Evolutionary conservation across 2,113 vertebrate species (phyloP), one percentile per base, ranked within the genome.

Genomic region (Mastomys natalensis): DNA sequence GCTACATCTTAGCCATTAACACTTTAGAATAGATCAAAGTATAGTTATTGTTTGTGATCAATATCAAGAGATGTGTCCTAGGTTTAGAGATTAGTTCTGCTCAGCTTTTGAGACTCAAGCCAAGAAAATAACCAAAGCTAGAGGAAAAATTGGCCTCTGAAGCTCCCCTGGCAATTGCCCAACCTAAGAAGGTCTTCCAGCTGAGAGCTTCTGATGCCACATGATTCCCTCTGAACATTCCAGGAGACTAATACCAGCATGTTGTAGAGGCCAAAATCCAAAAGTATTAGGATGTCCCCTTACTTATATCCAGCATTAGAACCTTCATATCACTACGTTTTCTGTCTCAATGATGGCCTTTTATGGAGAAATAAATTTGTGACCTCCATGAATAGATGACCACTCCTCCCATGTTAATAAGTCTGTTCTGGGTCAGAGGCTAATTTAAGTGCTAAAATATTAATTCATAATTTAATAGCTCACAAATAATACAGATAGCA

Each of bases 1-100:
- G 43, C 40, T 34, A 34, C 62, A 48, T 48, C 84, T 48, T 48
- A 66, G 60, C 62, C 29, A 34, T 48, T 48, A 34, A 7, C 26
- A 76, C 74, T 89, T 66, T 77, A 76, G 93, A 82, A 84, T 16
- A 84, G 58, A 85, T 70, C 13, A 93, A 86, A 84, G 24, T 74
- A n/a, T 26, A 74, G 55, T 80, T 86, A 72, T 62, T 73, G 70
- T 11, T 66, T 48, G 0, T 9, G 64, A n/a, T 37, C 78, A 70
- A 24, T 55, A 92, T n/a, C 34, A 43, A 43, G 48, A 92, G n/a
- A n/a, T 78, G 34, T n/a, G 40, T 58, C 72, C 22, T 70, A 43
- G 43, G 73, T 80, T 45, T 81, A 48, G 82, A 91, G 87, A 45
- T 31, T 15, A 88, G 62, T 62, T 94, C 60, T 55, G 40, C 48